These are phyloP conservation scores for Formicarius rufipectus DNA, from an alignment of 2,113 vertebrate genomes.

Conservation along the genomic window DNA sequence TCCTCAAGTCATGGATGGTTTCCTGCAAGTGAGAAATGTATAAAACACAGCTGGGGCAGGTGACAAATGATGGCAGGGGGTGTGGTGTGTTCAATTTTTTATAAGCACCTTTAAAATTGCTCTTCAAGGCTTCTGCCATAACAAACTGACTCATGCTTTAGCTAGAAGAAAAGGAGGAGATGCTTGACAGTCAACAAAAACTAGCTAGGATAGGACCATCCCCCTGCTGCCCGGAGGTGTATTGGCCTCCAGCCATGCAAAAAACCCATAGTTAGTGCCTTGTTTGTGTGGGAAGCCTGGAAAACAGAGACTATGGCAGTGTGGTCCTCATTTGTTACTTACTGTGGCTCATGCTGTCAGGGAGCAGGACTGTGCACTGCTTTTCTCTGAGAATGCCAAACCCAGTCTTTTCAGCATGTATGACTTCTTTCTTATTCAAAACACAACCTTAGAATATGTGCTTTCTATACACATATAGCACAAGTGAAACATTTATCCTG, in stretches of 20 bases:
- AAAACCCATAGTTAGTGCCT: neutral
- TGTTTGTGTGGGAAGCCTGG: neutral
- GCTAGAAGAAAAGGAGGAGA: neutral
- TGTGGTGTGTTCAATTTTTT: neutral
- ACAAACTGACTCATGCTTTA: neutral
- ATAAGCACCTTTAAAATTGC: neutral
- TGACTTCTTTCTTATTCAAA: neutral
- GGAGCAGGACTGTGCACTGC: neutral
- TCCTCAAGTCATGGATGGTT: neutral
- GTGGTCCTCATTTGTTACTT: neutral
- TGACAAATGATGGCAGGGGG: neutral
- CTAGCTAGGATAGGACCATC: neutral
- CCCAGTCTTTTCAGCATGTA: neutral
- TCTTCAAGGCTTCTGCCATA: neutral
- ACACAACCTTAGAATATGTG: neutral
- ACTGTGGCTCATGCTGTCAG: neutral
- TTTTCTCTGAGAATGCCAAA: neutral
- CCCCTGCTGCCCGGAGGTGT: accelerated
- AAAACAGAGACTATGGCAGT: neutral
- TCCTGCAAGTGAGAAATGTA: neutral
- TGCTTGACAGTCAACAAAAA: neutral
- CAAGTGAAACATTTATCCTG: neutral
- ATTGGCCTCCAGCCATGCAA: neutral
- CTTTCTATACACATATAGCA: neutral
- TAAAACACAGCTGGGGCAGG: neutral